These are phyloP conservation scores for Cryptotis parvus DNA, from an alignment of 2,113 vertebrate species.

Conservation along the genomic window DNA sequence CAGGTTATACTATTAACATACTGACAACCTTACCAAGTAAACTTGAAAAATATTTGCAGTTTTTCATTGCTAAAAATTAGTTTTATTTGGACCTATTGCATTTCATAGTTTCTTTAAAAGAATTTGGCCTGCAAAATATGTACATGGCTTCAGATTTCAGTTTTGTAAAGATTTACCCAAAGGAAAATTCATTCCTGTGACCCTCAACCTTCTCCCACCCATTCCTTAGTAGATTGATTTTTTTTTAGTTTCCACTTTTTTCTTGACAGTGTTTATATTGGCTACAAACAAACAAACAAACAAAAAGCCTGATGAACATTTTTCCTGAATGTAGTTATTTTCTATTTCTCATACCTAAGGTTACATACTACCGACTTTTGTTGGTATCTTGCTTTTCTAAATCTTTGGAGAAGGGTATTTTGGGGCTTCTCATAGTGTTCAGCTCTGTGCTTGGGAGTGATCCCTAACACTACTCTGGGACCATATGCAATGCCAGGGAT, in stretches of 20 bases:
- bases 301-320: not conserved
- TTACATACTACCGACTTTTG: not conserved
- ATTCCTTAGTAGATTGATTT: not conserved
- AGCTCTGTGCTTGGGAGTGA: too few relatives aligned
- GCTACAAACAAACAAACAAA: not conserved
- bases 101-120: not conserved
- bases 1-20: not conserved
- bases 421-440: too few relatives aligned
- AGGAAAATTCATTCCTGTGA: not conserved
- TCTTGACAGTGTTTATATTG: too few relatives aligned
- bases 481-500: too few relatives aligned
- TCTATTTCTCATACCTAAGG: not conserved
- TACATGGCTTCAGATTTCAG: not conserved
- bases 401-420: too few relatives aligned
- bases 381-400: not conserved
- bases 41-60: not conserved
- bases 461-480: too few relatives aligned
- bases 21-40: not conserved
- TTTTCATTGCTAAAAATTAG: slow-evolving; percentile 11
- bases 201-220: not conserved
- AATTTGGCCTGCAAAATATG: not conserved
- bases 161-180: not conserved
- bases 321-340: not conserved
- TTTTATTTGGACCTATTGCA: not conserved
- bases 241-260: not conserved